Base-by-base conservation (phyloP, 2,113 vertebrate species). In the Myxocyprinus asiaticus region DNA sequence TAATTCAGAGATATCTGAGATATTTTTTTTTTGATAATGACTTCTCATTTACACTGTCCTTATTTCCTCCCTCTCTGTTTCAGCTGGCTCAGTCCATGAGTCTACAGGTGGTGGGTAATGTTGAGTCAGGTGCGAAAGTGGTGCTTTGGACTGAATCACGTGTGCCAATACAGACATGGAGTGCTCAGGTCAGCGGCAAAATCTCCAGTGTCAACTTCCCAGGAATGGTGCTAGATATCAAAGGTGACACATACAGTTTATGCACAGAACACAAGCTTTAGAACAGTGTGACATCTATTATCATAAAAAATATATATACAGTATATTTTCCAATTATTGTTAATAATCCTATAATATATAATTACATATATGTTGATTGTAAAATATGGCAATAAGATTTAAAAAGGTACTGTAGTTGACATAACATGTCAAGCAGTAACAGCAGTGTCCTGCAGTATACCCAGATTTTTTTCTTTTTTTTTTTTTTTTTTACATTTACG, bases 101-200 rank as follows among this genome's bases (percentile, higher is more conserved):
- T 82, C 93, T 99, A 62, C 98, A 98, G 91, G 94, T 98, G 67
- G 94, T 99, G 11, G 96, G 96, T 0, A 92, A 91, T 0, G 83
- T 94, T 0, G 94, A 94, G 45, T 84, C 86, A 0, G 96, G 90
- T 0, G 88, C 94, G 0, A 98, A 97, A 84, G 94, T 96, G 2
- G 95, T 98, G 81, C 82, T 99, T 47, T 99, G 98, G 98, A 88
- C 92, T 0, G 95, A 97, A 83, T 96, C 73, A 3, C 91, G 97
- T 48, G 82, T 93, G 80, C 96, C 97, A 0, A 78, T 93, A 5
- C 98, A 98, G 86, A 95, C 85, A 0, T 99, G 98, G 98, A 91
- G 88, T 4, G 50, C 95, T 0, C 86, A 90, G 6, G 88, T 92
- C 11, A 90, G 4, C 1, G 96, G 97, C 1, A 83, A 87, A 67